Percentiles rank a stretch among this genome's conserved stretches.
Evolutionary conservation across 2,888 invertebrate species (phyloP).

Genomic region (Apoda limacodes): DNA sequence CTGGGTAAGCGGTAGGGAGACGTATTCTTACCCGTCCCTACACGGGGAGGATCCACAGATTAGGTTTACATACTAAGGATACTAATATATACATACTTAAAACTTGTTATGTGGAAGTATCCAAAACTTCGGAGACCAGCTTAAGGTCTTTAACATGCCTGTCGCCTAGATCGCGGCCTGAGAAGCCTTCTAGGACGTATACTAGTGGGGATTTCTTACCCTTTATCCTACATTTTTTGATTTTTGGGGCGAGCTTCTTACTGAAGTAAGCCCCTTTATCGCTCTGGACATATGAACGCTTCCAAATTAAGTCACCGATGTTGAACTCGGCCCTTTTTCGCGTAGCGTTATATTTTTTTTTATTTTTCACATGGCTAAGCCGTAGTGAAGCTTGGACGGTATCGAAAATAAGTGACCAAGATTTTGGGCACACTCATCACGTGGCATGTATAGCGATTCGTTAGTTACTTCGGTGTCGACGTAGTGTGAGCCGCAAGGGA

Average conservation of each 20-base stretch:
- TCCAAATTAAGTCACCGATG: conserved; percentile 13
- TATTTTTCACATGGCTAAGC: conserved; percentile 8
- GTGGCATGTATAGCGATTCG: no score
- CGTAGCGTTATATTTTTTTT: conserved; percentile 11
- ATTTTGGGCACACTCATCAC: no score
- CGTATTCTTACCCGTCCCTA: no score
- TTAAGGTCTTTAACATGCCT: conserved; percentile 19
- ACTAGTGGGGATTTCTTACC: conserved; percentile 15
- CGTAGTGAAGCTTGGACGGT: conserved; percentile 9
- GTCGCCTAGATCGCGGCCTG: conserved; percentile 11
- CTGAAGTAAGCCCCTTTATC: conserved; percentile 16
- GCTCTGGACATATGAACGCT: conserved; percentile 14
- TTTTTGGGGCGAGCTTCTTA: conserved; percentile 19
- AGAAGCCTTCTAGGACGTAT: conserved; percentile 14
- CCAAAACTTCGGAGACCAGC: no score
- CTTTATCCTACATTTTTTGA: conserved; percentile 11
- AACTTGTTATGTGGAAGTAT: no score
- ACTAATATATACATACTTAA: no score
- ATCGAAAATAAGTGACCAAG: no score
- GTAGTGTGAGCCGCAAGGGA: no score
- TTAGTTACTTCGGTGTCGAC: no score
- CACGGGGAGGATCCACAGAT: no score
- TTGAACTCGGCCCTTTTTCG: conserved; percentile 17
- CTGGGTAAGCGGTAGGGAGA: no score
- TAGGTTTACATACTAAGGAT: no score